phyloP scores from a whole-genome alignment of 2,113 vertebrate species.

The Brevimyrus niger region DNA sequence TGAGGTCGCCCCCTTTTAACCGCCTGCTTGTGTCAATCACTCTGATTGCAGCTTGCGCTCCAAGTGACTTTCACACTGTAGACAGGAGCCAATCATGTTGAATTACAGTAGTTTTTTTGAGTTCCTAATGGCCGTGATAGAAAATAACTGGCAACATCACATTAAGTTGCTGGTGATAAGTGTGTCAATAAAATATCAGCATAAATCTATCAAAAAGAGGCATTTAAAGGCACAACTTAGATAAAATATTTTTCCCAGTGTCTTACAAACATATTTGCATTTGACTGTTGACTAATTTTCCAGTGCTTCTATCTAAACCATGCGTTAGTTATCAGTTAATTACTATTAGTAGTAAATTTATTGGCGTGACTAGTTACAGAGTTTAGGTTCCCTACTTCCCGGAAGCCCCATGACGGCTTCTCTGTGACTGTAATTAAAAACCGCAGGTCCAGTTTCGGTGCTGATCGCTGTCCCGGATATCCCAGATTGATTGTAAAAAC shows the following conservation, averaged over 20 bases:
- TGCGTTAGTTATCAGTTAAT: background rate
- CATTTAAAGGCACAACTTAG: background rate
- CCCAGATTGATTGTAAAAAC: slow-evolving; percentile 26
- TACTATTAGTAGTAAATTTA: background rate
- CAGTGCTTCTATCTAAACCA: background rate
- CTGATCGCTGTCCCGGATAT: slow-evolving; percentile 24
- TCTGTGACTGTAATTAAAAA: background rate
- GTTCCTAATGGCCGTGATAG: background rate
- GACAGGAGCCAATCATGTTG: slow-evolving; percentile 6
- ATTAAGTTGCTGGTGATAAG: background rate
- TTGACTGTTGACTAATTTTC: background rate
- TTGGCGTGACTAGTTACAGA: background rate
- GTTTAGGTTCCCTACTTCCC: background rate
- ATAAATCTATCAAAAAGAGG: background rate
- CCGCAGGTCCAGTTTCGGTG: background rate
- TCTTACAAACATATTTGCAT: background rate
- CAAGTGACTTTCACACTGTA: background rate
- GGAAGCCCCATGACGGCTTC: background rate
- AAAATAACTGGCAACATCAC: slow-evolving; percentile 2
- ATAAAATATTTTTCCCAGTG: background rate
- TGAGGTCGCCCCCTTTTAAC: background rate
- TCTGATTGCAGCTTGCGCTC: background rate
- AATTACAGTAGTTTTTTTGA: background rate
- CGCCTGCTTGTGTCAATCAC: slow-evolving; percentile 2
- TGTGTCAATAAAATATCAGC: background rate